phyloP scores from a whole-genome alignment of 2,113 vertebrate species.

The Mormyrus iriodes region DNA sequence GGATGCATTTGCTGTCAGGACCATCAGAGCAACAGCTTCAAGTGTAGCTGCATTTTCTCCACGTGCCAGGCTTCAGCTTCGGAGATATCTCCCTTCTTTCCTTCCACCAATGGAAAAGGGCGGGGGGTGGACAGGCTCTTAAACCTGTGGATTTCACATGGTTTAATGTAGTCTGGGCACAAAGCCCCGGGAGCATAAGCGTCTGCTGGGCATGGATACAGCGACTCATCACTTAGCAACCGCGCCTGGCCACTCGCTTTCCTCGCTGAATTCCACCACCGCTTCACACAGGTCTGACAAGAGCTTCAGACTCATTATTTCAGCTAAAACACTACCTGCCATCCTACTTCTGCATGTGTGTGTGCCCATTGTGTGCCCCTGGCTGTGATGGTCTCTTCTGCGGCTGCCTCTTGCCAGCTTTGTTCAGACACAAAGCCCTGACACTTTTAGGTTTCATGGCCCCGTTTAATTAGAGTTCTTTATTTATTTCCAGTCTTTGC shows the following conservation, averaged over 20 bases:
- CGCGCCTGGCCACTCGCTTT: not conserved
- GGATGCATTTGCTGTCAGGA: not conserved
- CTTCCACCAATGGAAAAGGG: not conserved
- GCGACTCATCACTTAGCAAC: constrained; percentile 13
- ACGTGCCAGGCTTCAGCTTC: not conserved
- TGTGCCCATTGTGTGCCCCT: not conserved
- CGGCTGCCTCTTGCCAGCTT: not conserved
- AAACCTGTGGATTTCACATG: not conserved
- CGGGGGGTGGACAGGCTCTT: not conserved
- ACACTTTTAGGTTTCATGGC: not conserved
- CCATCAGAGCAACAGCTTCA: not conserved
- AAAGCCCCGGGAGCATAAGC: not conserved
- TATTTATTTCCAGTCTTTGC: constrained; percentile 13
- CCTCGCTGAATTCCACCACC: not conserved
- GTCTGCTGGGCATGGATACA: not conserved
- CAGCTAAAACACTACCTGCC: not conserved
- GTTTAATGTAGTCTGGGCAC: not conserved
- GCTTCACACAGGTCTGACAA: not conserved
- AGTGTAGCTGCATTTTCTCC: not conserved
- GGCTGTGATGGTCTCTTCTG: not conserved
- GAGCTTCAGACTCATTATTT: not conserved
- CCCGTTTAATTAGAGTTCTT: constrained; percentile 19
- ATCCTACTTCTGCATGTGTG: not conserved
- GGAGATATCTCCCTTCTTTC: not conserved
- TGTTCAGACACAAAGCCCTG: constrained; percentile 5